Conservation (phyloP, 2,113 vertebrate species). For the Notiomystis cincta region DNA sequence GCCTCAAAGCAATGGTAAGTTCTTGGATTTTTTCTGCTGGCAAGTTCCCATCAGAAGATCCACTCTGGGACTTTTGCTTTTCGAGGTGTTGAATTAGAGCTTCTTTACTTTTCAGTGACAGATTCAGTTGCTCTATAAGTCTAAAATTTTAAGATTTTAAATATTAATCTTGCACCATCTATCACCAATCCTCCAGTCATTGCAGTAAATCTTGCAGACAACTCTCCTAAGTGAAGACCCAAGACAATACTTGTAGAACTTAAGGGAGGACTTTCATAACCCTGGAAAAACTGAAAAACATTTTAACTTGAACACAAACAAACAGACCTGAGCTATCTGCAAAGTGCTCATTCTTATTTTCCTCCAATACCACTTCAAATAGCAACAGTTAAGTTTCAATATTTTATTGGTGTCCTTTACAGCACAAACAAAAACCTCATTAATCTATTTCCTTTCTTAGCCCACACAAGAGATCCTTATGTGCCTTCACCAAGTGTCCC, state of each 20-base stretch:
- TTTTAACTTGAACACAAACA: neutral
- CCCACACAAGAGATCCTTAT: neutral
- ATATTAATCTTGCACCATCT: slow-evolving; percentile 62
- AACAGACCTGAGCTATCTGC: neutral
- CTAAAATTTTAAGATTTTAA: slow-evolving; percentile 72
- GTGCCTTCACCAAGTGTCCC: neutral
- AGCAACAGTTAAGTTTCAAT: neutral
- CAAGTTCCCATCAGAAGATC: slow-evolving; percentile 44
- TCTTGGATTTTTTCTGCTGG: slow-evolving; percentile 64
- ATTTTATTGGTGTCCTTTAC: neutral
- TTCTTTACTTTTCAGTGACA: slow-evolving; percentile 82
- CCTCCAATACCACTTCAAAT: neutral
- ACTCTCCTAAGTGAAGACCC: neutral
- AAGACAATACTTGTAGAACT: neutral
- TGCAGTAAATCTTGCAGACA: neutral
- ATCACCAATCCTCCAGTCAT: neutral
- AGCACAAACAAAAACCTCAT: neutral
- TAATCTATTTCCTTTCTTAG: neutral
- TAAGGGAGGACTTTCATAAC: neutral
- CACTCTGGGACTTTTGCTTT: slow-evolving; percentile 61
- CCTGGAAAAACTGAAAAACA: neutral
- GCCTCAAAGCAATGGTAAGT: slow-evolving; percentile 51
- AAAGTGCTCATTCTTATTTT: neutral
- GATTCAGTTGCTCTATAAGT: slow-evolving; percentile 81
- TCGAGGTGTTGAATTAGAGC: slow-evolving; percentile 77